phyloP scores from a whole-genome alignment of 2,888 invertebrate genomes.

The Cephus nigrinus region DNA sequence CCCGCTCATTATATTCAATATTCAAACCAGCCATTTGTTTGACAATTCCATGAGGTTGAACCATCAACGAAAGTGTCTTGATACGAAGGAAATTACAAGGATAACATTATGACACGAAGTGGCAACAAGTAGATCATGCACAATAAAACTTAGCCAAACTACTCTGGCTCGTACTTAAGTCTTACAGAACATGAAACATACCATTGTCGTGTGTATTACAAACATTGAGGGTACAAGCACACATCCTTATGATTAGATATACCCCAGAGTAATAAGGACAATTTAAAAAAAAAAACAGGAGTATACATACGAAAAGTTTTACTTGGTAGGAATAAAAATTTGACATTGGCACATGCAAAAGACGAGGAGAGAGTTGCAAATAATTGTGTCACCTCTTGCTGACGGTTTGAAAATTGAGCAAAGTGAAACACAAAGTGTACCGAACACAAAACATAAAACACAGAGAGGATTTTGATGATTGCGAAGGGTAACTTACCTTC shows the following conservation, averaged over 20 bases:
- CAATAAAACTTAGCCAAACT: background rate
- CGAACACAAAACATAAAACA: background rate
- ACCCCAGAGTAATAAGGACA: background rate
- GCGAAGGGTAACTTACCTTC: constrained; percentile 77
- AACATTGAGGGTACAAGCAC: background rate
- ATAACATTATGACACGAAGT: background rate
- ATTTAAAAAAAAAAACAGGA: background rate
- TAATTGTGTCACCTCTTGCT: background rate
- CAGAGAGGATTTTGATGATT: background rate
- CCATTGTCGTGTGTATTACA: background rate
- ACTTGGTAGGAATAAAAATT: constrained; percentile 19
- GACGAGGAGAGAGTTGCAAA: constrained; percentile 8
- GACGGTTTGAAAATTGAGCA: constrained; percentile 16
- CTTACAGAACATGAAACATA: background rate
- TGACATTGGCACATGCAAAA: background rate
- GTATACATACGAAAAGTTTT: background rate
- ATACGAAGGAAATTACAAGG: background rate
- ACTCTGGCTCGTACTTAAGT: background rate
- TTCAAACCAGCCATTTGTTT: background rate
- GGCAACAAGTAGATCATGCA: background rate
- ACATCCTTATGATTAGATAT: background rate
- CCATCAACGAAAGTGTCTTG: background rate
- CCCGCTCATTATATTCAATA: background rate
- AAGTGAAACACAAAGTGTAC: constrained; percentile 12
- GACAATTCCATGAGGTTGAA: background rate